phyloP scores from a whole-genome alignment of 2,113 vertebrate species.

The Podocnemis expansa region DNA sequence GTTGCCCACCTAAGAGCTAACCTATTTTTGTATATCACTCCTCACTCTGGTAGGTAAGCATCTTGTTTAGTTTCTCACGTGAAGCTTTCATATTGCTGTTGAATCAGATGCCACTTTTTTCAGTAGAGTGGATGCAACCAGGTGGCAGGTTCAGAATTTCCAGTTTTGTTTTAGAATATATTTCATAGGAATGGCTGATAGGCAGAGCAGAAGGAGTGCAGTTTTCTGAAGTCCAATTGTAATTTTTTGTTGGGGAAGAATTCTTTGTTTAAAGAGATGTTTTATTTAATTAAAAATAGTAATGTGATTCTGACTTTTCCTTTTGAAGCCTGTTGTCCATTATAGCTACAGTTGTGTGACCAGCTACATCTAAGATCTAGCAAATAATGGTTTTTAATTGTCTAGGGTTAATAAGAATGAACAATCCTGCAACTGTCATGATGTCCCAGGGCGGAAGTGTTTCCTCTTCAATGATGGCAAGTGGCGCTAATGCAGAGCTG shows the following conservation, averaged over 20 bases:
- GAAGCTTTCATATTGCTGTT: neutral
- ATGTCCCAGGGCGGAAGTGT: slow-evolving; percentile 87
- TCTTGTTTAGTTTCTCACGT: neutral
- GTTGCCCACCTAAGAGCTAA: too few relatives aligned
- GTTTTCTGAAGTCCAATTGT: neutral
- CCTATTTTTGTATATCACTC: neutral
- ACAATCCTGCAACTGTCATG: slow-evolving; percentile 87
- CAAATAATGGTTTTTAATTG: neutral
- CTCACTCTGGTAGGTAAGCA: neutral
- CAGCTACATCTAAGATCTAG: neutral
- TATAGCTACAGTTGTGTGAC: neutral
- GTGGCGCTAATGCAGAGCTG: slow-evolving; percentile 87
- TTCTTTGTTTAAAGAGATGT: neutral
- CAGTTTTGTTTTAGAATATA: neutral
- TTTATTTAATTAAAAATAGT: neutral
- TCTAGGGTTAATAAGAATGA: slow-evolving; percentile 87
- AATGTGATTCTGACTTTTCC: neutral
- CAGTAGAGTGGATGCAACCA: neutral
- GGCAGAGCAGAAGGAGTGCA: neutral
- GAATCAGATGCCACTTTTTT: neutral
- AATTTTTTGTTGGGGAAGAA: neutral
- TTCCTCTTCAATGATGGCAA: slow-evolving; percentile 85
- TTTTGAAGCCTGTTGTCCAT: neutral
- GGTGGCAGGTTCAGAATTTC: neutral
- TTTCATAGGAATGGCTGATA: neutral